A percentile compares a stretch with the other conserved stretches of the same genome.
These are phyloP conservation scores for Pristionchus mayeri DNA, from an alignment of 2,888 invertebrate species.

Conservation along the genomic window DNA sequence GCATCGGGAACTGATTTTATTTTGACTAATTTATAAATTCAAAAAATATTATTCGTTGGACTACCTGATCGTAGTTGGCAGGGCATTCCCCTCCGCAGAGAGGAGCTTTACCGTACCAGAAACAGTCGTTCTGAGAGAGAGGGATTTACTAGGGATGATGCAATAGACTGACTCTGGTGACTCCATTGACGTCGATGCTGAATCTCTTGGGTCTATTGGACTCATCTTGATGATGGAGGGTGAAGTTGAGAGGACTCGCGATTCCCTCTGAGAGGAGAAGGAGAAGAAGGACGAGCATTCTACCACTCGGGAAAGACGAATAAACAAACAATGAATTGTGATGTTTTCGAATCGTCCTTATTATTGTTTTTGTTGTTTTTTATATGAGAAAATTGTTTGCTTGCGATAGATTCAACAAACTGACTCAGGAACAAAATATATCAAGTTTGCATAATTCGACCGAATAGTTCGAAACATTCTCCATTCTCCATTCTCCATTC, in stretches of 20 bases:
- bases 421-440: too few relatives aligned
- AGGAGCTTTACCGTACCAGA: background rate
- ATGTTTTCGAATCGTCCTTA: background rate
- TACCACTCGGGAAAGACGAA: background rate
- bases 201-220: background rate
- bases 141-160: background rate
- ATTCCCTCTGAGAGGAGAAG: background rate
- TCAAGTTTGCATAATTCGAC: too few relatives aligned
- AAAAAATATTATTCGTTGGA: too few relatives aligned
- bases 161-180: background rate
- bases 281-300: slow-evolving; percentile 1
- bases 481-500: too few relatives aligned
- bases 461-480: too few relatives aligned
- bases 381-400: too few relatives aligned
- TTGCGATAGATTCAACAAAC: too few relatives aligned
- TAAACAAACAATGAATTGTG: background rate
- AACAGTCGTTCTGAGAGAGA: background rate
- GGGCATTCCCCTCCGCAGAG: background rate
- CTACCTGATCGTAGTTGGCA: background rate
- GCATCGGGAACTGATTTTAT: too few relatives aligned
- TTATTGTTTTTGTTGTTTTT: background rate
- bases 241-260: background rate
- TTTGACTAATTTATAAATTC: too few relatives aligned
- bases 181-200: background rate
- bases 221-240: too few relatives aligned